These are phyloP conservation scores for Trimorus sp. DNA, from an alignment of 2,888 invertebrate species.

Conservation along the genomic window DNA sequence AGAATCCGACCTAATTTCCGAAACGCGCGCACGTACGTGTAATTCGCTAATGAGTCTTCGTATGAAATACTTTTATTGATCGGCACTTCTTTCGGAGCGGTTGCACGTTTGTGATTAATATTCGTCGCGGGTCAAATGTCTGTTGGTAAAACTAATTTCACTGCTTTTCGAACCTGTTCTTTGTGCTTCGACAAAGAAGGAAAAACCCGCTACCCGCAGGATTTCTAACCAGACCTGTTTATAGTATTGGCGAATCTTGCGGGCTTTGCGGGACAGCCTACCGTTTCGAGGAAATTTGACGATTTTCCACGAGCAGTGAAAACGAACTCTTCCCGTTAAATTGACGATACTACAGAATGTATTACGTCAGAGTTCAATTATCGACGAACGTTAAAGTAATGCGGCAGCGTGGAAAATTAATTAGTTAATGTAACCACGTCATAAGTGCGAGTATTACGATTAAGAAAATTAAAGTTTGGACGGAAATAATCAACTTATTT, in stretches of 20 bases:
- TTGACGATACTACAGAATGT: background rate
- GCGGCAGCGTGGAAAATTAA: too few species aligned
- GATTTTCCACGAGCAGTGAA: constrained; percentile 41
- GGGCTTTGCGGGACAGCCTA: constrained; percentile 47
- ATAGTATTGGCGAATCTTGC: constrained; percentile 57
- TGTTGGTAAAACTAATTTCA: constrained; percentile 69
- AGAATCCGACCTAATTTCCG: constrained; percentile 74
- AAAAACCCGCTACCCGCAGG: constrained; percentile 71
- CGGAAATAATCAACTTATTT: too few species aligned
- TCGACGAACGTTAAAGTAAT: background rate
- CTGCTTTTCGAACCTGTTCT: constrained; percentile 72
- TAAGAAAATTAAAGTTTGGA: too few species aligned
- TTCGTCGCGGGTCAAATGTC: constrained; percentile 36
- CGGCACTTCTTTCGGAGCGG: constrained; percentile 9
- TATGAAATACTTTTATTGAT: constrained; percentile 41
- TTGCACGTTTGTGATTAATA: constrained; percentile 24
- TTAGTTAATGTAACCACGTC: too few species aligned
- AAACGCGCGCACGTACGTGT: constrained; percentile 47
- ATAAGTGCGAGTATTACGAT: too few species aligned
- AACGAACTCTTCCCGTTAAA: background rate
- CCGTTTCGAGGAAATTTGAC: constrained; percentile 43
- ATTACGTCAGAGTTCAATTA: constrained; percentile 2
- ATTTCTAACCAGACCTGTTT: constrained; percentile 65
- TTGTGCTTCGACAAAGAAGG: constrained; percentile 66
- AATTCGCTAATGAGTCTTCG: constrained; percentile 42